These are phyloP conservation scores for Pseudois nayaur DNA, from an alignment of 2,113 vertebrate species.

Conservation along the genomic window DNA sequence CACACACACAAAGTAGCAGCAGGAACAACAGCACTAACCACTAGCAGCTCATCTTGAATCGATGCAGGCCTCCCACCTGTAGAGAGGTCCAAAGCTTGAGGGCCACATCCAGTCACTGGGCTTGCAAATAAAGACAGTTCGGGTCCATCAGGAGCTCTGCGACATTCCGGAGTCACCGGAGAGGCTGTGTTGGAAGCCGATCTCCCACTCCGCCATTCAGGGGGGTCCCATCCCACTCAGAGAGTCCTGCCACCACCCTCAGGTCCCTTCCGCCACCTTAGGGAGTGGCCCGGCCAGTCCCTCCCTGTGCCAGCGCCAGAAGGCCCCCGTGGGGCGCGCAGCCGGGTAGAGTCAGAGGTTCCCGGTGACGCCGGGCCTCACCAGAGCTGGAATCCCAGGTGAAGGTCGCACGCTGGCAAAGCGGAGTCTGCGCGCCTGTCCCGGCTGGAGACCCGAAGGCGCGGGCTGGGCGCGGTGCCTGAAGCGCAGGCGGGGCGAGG, in stretches of 20 bases:
- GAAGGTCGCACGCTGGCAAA: rapidly evolving
- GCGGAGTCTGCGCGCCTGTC: rapidly evolving
- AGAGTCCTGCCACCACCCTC: not conserved
- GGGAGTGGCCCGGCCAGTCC: too few relatives aligned
- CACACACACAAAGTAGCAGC: not conserved
- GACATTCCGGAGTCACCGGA: not conserved
- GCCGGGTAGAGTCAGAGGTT: too few relatives aligned
- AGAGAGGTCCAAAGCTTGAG: not conserved
- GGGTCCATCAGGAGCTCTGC: not conserved
- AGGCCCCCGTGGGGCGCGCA: not conserved
- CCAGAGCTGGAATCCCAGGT: not conserved
- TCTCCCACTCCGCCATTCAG: not conserved
- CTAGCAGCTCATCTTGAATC: not conserved
- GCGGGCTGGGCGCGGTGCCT: not conserved
- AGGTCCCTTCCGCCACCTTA: not conserved
- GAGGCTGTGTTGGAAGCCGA: not conserved
- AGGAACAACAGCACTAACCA: not conserved
- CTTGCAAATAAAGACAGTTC: not conserved
- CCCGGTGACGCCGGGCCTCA: too few relatives aligned
- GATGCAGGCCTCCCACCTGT: not conserved
- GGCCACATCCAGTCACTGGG: not conserved
- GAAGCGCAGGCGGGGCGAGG: not conserved
- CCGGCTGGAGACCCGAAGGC: not conserved
- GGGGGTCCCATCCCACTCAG: not conserved
- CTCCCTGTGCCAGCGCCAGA: not conserved